phyloP scores from a whole-genome alignment of 2,113 vertebrate species.

The Sminthopsis crassicaudata region DNA sequence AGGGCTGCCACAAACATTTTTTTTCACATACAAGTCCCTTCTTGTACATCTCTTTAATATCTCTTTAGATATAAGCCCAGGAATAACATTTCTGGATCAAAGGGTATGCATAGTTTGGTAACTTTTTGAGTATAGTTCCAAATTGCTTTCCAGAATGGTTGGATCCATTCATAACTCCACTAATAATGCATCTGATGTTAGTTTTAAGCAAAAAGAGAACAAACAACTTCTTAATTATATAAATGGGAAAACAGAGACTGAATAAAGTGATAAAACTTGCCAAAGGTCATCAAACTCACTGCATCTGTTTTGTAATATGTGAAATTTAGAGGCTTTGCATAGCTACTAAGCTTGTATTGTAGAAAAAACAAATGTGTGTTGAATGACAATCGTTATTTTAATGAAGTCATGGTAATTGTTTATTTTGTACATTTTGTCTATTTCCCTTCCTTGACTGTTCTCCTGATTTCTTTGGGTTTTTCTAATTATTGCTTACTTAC shows the following conservation, averaged over 20 bases:
- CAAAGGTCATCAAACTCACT: background rate
- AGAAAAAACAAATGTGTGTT: slow-evolving; percentile 41
- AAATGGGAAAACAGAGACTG: background rate
- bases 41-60: too few relatives aligned
- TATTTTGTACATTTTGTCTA: slow-evolving; percentile 60
- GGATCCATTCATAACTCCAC: too few relatives aligned
- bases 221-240: background rate
- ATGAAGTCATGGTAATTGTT: slow-evolving; percentile 70
- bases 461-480: slow-evolving; percentile 70
- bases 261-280: background rate
- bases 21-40: too few relatives aligned
- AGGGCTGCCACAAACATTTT: too few relatives aligned
- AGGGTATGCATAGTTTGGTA: too few relatives aligned
- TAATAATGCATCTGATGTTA: background rate
- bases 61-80: too few relatives aligned
- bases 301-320: slow-evolving; percentile 11
- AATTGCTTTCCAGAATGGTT: too few relatives aligned
- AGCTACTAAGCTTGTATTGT: background rate
- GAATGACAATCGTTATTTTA: slow-evolving; percentile 58
- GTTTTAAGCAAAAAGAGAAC: background rate
- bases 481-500: slow-evolving; percentile 56
- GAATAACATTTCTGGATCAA: too few relatives aligned
- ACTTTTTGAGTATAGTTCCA: too few relatives aligned
- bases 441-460: slow-evolving; percentile 64
- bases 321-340: background rate